Conservation (phyloP, 2,888 invertebrate genomes). For the Silvanus unidentatus region DNA sequence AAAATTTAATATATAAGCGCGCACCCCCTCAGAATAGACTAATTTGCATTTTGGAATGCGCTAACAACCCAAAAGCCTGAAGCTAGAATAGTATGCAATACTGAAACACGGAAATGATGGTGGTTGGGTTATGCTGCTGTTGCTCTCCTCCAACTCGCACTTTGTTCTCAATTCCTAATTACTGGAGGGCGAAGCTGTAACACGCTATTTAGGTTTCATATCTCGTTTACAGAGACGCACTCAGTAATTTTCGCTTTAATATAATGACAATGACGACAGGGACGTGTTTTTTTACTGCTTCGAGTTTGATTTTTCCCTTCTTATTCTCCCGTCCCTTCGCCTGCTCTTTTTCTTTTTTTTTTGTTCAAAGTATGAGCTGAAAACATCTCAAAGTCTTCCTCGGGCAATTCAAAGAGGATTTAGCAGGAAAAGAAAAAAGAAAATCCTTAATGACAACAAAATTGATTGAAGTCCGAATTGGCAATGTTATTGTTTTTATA, state of each 20-base stretch:
- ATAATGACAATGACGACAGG: too few species aligned
- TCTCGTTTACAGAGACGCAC: slow-evolving; percentile 28
- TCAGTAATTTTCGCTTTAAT: slow-evolving; percentile 17
- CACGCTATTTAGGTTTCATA: slow-evolving; percentile 33
- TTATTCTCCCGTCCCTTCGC: too few species aligned
- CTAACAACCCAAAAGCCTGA: slow-evolving; percentile 30
- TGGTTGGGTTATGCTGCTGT: slow-evolving; percentile 2
- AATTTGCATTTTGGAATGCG: slow-evolving; percentile 36
- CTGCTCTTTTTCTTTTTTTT: too few species aligned
- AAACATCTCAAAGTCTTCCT: too few species aligned
- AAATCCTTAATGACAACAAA: too few species aligned
- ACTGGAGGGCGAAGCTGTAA: slow-evolving; percentile 30
- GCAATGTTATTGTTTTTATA: too few species aligned
- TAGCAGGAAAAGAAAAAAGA: too few species aligned
- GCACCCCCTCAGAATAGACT: slow-evolving; percentile 26
- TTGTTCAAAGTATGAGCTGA: too few species aligned
- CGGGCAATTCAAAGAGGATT: too few species aligned
- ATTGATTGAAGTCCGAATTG: too few species aligned
- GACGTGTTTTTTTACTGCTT: too few species aligned
- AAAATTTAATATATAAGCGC: slow-evolving; percentile 31
- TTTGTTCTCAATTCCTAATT: slow-evolving; percentile 39
- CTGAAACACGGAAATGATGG: slow-evolving; percentile 6
- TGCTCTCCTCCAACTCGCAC: slow-evolving; percentile 27
- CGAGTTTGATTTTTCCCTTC: too few species aligned
- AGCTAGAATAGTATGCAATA: slow-evolving; percentile 15